Evolutionary conservation across 2,113 vertebrate genomes (phyloP).

Genomic region (Indicator indicator): DNA sequence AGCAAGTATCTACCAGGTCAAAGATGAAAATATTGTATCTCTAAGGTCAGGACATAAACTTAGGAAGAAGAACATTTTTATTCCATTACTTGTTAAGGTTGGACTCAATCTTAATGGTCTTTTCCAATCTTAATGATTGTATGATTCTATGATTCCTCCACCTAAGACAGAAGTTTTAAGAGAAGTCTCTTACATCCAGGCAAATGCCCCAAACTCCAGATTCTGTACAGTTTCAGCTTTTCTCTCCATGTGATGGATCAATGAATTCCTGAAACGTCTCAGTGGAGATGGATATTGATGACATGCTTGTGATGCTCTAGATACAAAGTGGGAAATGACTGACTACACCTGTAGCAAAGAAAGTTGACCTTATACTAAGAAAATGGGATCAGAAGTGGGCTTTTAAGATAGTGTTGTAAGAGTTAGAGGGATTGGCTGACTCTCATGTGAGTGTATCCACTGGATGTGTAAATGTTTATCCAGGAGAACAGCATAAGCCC

Average conservation of each 20-base stretch:
- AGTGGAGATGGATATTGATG: neutral
- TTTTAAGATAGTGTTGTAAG: neutral
- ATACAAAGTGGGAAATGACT: neutral
- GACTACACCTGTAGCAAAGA: neutral
- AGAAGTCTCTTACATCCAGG: neutral
- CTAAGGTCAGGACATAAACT: neutral
- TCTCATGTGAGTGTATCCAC: neutral
- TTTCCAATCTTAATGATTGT: too few species aligned
- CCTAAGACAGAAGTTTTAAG: neutral
- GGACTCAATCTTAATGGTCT: too few species aligned
- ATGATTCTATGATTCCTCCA: neutral
- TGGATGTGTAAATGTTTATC: neutral
- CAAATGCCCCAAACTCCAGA: neutral
- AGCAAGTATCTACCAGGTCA: neutral
- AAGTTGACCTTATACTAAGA: neutral
- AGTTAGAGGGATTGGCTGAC: neutral
- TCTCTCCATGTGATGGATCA: neutral
- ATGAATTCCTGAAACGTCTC: neutral
- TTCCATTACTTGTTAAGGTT: too few species aligned
- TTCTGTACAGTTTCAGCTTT: neutral
- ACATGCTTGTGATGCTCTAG: neutral
- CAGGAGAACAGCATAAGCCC: neutral
- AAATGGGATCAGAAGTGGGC: accelerated
- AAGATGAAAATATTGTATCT: neutral
- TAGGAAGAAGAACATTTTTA: neutral